Base-by-base conservation (phyloP, 2,113 vertebrate species). In the Pungitius pungitius region DNA sequence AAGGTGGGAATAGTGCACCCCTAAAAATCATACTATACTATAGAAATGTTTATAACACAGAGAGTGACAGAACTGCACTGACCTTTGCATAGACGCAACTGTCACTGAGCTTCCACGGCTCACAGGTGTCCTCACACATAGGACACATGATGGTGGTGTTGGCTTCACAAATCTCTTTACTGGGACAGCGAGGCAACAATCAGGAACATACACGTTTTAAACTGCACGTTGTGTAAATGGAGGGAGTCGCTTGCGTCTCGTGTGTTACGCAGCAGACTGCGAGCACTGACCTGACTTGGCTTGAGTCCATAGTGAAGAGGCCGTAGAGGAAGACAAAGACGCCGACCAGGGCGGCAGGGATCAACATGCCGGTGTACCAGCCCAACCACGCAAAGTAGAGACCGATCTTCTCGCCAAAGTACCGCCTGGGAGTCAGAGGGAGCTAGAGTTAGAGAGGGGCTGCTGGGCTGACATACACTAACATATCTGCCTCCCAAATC, bases 351-450 rank as follows among this genome's bases (percentile, higher is more conserved):
- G 98, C 97, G 9, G 98, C 97, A 18, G 97, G 98, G 77, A 99
- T 99, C 67, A 99, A 92, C 98, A 99, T 99, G 47, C 98, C 98
- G 0, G 97, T 99, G 66, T 99, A 99, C 98, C 98, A 99, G 18
- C 98, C 97, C 85, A 99, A 69, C 98, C 98, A 99, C 0, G 98
- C 98, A 88, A 99, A 99, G 87, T 99, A 99, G 14, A 99, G 93
- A 9, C 98, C 98, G 6, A 99, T 99, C 89, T 99, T 99, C 93
- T 99, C 98, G 66, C 98, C 98, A 84, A 99, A 99, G 88, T 99
- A 99, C 22, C 97, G 89, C 87, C 98, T 99, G 76, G 51, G 14
- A 77, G 22, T 27, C 54, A 74, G 33, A 83, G 3, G 52, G 61
- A n/a, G n/a, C n/a, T n/a, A n/a, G n/a, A n/a, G n/a, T n/a, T n/a